These are phyloP conservation scores for Gymnobelideus leadbeateri DNA, from an alignment of 2,113 vertebrate genomes.

Conservation along the genomic window DNA sequence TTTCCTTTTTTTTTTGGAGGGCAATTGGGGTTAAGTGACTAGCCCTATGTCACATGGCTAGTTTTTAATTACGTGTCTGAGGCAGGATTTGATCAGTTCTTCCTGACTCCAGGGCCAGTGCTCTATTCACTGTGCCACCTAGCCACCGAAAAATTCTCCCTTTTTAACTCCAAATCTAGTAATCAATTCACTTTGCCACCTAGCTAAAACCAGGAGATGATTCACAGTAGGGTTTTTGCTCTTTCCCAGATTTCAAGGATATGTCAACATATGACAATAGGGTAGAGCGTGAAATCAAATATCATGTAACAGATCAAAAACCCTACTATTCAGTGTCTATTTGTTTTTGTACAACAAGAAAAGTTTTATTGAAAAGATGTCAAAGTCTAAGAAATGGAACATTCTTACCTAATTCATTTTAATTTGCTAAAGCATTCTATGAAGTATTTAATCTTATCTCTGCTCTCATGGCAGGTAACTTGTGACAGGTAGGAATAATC, in stretches of 20 bases:
- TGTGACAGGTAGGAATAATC: constrained; percentile 25
- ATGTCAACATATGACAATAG: not conserved
- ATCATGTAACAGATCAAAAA: not conserved
- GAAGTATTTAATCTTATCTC: constrained; percentile 58
- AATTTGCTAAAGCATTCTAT: not conserved
- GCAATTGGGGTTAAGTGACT: too few relatives aligned
- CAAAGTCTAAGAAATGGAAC: not conserved
- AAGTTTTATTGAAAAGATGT: not conserved
- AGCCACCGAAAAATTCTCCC: not conserved
- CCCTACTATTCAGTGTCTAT: not conserved
- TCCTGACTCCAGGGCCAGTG: too few relatives aligned
- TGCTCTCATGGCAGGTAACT: constrained; percentile 24
- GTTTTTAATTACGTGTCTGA: too few relatives aligned
- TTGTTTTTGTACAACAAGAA: not conserved
- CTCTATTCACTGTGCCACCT: too few relatives aligned
- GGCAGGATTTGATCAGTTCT: too few relatives aligned
- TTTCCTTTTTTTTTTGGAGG: too few relatives aligned
- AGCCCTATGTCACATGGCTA: too few relatives aligned
- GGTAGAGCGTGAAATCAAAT: not conserved
- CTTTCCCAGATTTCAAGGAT: not conserved
- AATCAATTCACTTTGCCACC: not conserved
- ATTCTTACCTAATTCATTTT: not conserved
- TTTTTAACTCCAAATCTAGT: not conserved
- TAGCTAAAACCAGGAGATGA: not conserved
- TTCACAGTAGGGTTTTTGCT: not conserved